A percentile compares a stretch with the other conserved stretches of the same genome.
Conservation (phyloP, 2,888 invertebrate species). For the Napeogenes sylphis region DNA sequence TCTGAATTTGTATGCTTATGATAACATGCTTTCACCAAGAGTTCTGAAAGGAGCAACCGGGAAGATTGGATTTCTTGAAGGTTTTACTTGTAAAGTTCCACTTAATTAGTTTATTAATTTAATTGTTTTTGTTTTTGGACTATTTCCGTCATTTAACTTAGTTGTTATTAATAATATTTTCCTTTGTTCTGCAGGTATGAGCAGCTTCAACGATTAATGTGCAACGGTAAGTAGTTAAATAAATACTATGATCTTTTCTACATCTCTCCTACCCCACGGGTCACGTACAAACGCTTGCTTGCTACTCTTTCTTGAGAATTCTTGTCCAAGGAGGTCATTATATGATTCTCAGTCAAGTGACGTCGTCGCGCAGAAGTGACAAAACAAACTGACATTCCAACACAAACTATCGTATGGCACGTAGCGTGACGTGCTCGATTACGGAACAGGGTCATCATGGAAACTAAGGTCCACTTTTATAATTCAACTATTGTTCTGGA, state of each 20-base stretch:
- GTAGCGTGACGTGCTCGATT: slow-evolving; percentile 63
- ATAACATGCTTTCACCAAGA: neutral
- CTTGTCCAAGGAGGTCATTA: slow-evolving; percentile 19
- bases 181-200: slow-evolving; percentile 30
- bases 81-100: no score
- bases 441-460: slow-evolving; percentile 11
- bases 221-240: slow-evolving; percentile 23
- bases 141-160: no score
- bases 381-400: slow-evolving; percentile 58
- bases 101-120: no score
- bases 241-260: neutral
- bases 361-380: slow-evolving; percentile 35
- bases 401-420: slow-evolving; percentile 58
- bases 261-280: neutral
- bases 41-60: neutral
- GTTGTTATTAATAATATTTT: slow-evolving; percentile 6
- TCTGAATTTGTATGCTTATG: neutral
- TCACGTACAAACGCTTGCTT: slow-evolving; percentile 10
- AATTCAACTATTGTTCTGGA: neutral
- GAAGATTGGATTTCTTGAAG: neutral
- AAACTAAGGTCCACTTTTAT: neutral
- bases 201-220: slow-evolving; percentile 23
- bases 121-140: no score
- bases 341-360: slow-evolving; percentile 17
- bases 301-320: slow-evolving; percentile 4